These are phyloP conservation scores for Papilio polyxenes DNA, from an alignment of 1,140 invertebrate genomes.

Conservation along the genomic window DNA sequence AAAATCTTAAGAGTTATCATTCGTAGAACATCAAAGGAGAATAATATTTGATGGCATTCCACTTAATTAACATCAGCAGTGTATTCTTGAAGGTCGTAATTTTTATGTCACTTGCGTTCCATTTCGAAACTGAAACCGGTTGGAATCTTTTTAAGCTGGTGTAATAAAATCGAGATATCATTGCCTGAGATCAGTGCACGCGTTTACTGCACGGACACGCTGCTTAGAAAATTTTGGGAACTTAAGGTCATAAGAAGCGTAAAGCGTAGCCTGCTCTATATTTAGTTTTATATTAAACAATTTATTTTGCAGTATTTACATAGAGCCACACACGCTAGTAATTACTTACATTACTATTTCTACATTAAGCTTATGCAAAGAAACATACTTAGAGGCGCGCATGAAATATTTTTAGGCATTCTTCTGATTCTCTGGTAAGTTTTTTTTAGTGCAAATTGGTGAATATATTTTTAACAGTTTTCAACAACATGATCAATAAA, in stretches of 20 bases:
- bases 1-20: not conserved
- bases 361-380: not conserved
- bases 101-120: slow-evolving; percentile 72
- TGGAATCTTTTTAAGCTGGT: slow-evolving; percentile 68
- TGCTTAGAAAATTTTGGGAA: slow-evolving; percentile 12
- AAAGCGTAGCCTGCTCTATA: not conserved
- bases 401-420: not conserved
- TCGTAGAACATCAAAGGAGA: slow-evolving; percentile 26
- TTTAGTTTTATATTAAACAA: not conserved
- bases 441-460: not conserved
- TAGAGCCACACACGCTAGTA: not conserved
- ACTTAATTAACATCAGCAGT: slow-evolving; percentile 45
- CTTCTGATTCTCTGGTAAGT: not conserved
- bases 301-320: not conserved
- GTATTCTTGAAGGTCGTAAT: slow-evolving; percentile 64
- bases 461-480: not conserved
- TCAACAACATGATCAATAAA: no score
- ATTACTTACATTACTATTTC: not conserved
- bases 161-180: slow-evolving; percentile 78
- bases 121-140: slow-evolving; percentile 74
- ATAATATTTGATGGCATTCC: slow-evolving; percentile 47
- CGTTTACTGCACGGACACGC: slow-evolving; percentile 48
- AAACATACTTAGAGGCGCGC: not conserved
- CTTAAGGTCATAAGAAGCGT: slow-evolving; percentile 3
- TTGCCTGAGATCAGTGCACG: slow-evolving; percentile 61